Evolutionary conservation across 2,113 vertebrate species (phyloP).

Genomic region (Seriola aureovittata): DNA sequence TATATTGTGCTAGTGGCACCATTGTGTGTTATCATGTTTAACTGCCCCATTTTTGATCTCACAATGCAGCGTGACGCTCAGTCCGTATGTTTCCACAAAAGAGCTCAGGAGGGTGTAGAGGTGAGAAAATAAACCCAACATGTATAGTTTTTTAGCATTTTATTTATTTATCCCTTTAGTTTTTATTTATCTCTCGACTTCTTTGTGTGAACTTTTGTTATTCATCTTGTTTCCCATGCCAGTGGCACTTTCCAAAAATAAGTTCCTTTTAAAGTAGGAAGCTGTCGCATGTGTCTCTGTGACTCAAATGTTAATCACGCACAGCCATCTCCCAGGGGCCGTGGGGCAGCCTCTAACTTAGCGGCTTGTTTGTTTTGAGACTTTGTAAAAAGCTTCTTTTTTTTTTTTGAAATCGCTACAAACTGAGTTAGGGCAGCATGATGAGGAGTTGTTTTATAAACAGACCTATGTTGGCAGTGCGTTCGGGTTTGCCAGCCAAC

Average conservation of each 20-base stretch:
- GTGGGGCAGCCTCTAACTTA: conserved; percentile 54
- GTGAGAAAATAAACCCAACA: conserved; percentile 32
- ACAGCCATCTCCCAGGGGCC: conserved; percentile 44
- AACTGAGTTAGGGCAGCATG: conserved; percentile 43
- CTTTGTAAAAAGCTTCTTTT: conserved; percentile 33
- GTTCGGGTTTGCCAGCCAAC: conserved; percentile 38
- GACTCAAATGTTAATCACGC: conserved; percentile 63
- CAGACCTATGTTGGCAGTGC: conserved; percentile 44
- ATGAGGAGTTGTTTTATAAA: conserved; percentile 59
- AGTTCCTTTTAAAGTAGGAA: conserved; percentile 58
- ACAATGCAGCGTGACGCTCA: conserved; percentile 6
- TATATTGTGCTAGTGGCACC: conserved; percentile 3
- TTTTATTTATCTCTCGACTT: conserved; percentile 37
- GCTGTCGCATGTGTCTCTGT: conserved; percentile 59
- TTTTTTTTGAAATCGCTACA: conserved; percentile 51
- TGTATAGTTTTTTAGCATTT: conserved; percentile 21
- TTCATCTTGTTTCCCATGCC: conserved; percentile 64
- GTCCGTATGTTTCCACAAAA: conserved; percentile 24
- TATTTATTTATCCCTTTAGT: background rate
- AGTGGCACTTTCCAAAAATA: conserved; percentile 70
- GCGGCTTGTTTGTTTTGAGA: conserved; percentile 65
- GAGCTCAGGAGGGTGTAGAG: background rate
- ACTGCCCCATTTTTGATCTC: conserved; percentile 1
- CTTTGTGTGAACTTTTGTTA: conserved; percentile 49
- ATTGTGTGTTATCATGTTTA: conserved; percentile 5